These are phyloP conservation scores for Fundulus diaphanus DNA, from an alignment of 2,797 vertebrate genomes.

Conservation along the genomic window DNA sequence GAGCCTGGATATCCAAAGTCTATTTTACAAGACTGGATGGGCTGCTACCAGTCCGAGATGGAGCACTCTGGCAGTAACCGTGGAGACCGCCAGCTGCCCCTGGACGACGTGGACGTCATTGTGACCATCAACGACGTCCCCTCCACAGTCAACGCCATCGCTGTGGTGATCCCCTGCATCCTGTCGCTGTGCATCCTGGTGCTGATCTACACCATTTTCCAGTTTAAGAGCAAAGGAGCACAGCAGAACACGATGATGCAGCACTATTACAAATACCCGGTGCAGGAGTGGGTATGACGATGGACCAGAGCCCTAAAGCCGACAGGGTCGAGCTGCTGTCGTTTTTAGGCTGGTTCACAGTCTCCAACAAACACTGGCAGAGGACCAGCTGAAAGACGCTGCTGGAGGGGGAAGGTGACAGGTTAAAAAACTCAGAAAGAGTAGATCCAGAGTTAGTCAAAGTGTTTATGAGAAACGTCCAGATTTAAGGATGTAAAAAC, in stretches of 20 bases:
- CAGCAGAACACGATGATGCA: constrained; percentile 88
- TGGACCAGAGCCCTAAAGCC: constrained; percentile 58
- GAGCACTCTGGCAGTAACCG: constrained; percentile 85
- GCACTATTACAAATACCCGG: constrained; percentile 96
- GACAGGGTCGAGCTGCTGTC: constrained; percentile 26
- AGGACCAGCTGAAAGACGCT: constrained; percentile 18
- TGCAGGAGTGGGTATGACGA: constrained; percentile 99
- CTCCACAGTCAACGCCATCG: constrained; percentile 94
- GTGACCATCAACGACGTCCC: constrained; percentile 95
- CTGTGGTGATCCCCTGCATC: constrained; percentile 97
- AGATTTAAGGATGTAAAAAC: constrained; percentile 28
- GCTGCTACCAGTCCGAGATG: constrained; percentile 93
- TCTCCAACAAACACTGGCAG: constrained; percentile 2
- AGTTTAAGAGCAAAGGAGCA: constrained; percentile 98
- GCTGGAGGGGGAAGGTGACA: constrained; percentile 10
- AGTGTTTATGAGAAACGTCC: constrained; percentile 50
- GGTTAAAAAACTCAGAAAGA: background rate
- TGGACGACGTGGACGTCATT: constrained; percentile 96
- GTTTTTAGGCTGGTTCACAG: constrained; percentile 14
- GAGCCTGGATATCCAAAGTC: constrained; percentile 96
- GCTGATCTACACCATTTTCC: constrained; percentile 97
- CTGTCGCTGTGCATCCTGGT: constrained; percentile 97
- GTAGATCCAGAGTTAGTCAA: constrained; percentile 32
- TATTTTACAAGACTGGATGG: constrained; percentile 98
- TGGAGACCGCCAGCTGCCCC: constrained; percentile 89